Conservation (phyloP, 2,113 vertebrate species). For the Reinhardtius hippoglossoides region DNA sequence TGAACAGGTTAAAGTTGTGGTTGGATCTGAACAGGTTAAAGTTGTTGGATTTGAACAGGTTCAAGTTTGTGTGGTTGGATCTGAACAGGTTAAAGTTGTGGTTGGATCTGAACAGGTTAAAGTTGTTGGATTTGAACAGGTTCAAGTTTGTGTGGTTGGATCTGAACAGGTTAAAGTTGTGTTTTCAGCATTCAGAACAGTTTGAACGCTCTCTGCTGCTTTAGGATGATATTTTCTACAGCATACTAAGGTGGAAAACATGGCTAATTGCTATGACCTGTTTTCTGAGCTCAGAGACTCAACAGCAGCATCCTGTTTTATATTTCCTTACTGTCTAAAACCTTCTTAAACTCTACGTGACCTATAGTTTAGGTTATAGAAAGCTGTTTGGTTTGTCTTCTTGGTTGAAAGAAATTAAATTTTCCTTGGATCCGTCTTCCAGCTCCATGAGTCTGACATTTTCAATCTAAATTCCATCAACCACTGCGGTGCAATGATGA, state of each 20-base stretch:
- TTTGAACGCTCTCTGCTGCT: conserved; percentile 31
- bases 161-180: background rate
- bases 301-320: conserved; percentile 16
- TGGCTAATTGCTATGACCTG: conserved; percentile 27
- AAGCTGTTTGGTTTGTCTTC: too few relatives aligned
- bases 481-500: background rate
- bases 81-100: background rate
- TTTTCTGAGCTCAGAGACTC: conserved; percentile 34
- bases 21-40: too few relatives aligned
- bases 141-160: too few relatives aligned
- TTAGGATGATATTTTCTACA: conserved; percentile 32
- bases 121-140: too few relatives aligned
- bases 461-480: background rate
- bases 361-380: too few relatives aligned
- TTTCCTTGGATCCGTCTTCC: background rate
- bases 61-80: too few relatives aligned
- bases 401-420: too few relatives aligned
- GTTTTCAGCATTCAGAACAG: background rate
- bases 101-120: too few relatives aligned
- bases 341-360: too few relatives aligned
- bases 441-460: background rate
- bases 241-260: background rate
- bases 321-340: background rate
- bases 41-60: too few relatives aligned
- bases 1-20: background rate